phyloP scores from a whole-genome alignment of 2,797 vertebrate species.

The Melanotaenia boesemani region DNA sequence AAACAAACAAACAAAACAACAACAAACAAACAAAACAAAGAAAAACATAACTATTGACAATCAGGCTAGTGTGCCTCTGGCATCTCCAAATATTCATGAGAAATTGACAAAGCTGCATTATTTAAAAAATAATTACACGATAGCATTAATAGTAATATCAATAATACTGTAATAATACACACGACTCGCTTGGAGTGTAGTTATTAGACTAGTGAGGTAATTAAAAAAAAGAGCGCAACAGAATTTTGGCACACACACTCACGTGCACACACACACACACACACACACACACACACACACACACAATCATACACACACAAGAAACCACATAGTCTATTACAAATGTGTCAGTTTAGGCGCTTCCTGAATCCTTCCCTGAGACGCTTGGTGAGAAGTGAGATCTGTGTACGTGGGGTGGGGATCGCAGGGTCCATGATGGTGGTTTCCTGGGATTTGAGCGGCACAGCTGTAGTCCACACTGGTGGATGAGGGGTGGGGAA shows the following conservation, averaged over 20 bases:
- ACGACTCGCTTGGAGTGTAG: conserved; percentile 83
- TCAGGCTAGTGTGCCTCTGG: conserved; percentile 72
- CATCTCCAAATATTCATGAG: conserved; percentile 78
- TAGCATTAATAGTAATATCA: conserved; percentile 88
- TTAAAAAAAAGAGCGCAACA: conserved; percentile 87
- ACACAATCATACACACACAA: conserved; percentile 41
- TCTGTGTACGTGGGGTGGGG: conserved; percentile 99
- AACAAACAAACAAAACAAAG: conserved; percentile 6
- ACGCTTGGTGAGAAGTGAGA: conserved; percentile 97
- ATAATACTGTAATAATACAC: conserved; percentile 88
- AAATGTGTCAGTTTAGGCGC: conserved; percentile 99
- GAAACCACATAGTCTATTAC: conserved; percentile 83
- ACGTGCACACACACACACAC: conserved; percentile 17
- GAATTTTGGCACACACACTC: conserved; percentile 79
- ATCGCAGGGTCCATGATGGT: conserved; percentile 99
- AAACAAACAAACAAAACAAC: conserved; percentile 4
- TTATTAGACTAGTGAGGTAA: conserved; percentile 97
- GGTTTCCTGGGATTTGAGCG: conserved; percentile 98
- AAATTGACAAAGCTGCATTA: conserved; percentile 85
- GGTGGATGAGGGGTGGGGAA: conserved; percentile 98
- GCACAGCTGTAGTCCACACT: conserved; percentile 99
- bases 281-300: conserved; percentile 36
- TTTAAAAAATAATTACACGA: conserved; percentile 89
- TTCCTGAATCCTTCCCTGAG: conserved; percentile 99
- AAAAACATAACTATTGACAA: conserved; percentile 71